A percentile compares a stretch with the other conserved stretches of the same genome.
Evolutionary conservation across 2,888 invertebrate species (phyloP).

Genomic region (Dicycla oo): DNA sequence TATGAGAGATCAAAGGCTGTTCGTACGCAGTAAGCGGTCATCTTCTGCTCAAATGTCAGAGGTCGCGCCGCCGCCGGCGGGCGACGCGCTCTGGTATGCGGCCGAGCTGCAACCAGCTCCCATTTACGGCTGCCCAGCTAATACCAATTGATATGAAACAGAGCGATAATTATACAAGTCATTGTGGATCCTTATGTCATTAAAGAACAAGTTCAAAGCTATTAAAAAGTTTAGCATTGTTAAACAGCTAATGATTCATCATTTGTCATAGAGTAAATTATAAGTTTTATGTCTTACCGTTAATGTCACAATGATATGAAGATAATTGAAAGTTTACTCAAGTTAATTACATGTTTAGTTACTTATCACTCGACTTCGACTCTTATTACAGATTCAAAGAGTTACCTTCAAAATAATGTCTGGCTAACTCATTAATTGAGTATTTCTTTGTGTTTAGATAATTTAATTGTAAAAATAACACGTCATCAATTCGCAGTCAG

Average conservation of each 20-base stretch:
- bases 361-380: conserved; percentile 11
- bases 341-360: background rate
- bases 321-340: background rate
- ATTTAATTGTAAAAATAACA: conserved; percentile 41
- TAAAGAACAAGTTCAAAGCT: conserved; percentile 14
- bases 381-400: conserved; percentile 8
- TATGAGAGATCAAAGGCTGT: conserved; percentile 84
- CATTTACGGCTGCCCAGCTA: conserved; percentile 68
- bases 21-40: conserved; percentile 80
- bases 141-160: conserved; percentile 68
- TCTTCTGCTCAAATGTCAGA: conserved; percentile 84
- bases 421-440: conserved; percentile 13
- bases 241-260: conserved; percentile 20
- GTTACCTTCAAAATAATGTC: conserved; percentile 17
- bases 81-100: conserved; percentile 78
- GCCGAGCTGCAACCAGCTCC: conserved; percentile 63
- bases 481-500: conserved; percentile 40
- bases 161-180: conserved; percentile 60
- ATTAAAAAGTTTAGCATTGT: background rate
- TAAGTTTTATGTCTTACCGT: conserved; percentile 1
- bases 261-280: background rate
- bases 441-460: conserved; percentile 44
- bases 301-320: background rate
- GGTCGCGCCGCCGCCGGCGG: conserved; percentile 73
- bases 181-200: conserved; percentile 18